Evolutionary conservation across 1,140 invertebrate species (phyloP).

Genomic region (Zelostemma sp.): DNA sequence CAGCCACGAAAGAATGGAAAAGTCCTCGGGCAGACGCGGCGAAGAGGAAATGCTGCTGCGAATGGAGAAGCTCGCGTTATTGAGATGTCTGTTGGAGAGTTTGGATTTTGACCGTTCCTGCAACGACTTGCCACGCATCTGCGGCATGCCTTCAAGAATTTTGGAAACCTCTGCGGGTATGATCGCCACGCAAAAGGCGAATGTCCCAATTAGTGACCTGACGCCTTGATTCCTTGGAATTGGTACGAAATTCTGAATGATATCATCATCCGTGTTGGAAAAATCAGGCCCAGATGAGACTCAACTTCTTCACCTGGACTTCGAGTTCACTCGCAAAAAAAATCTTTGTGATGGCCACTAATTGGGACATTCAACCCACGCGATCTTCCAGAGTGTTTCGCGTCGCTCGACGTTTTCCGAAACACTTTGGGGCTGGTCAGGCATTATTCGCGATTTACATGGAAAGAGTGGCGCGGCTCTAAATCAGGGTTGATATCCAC

Average conservation of each 20-base stretch:
- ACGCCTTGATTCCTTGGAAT: too few species aligned
- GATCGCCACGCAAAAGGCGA: constrained; percentile 26
- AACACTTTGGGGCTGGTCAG: constrained; percentile 51
- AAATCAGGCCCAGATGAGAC: too few species aligned
- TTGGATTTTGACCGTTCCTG: constrained; percentile 49
- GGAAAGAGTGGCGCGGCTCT: constrained; percentile 53
- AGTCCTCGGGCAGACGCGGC: too few species aligned
- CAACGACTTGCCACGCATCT: constrained; percentile 38
- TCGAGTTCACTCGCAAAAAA: too few species aligned
- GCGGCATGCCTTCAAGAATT: constrained; percentile 48
- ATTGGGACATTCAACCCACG: too few species aligned
- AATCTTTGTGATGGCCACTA: too few species aligned
- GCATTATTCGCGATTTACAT: constrained; percentile 57
- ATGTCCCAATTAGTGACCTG: too few species aligned
- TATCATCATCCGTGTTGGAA: too few species aligned
- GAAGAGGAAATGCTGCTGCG: constrained; percentile 20
- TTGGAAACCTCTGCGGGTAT: constrained; percentile 26
- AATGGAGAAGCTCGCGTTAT: constrained; percentile 56
- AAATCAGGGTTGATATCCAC: constrained; percentile 69
- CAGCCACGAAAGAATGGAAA: too few species aligned
- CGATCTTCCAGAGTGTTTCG: constrained; percentile 36
- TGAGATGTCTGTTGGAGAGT: constrained; percentile 65
- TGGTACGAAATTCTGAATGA: too few species aligned
- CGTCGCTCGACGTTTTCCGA: constrained; percentile 17
- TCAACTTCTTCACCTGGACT: too few species aligned